A percentile compares a stretch with the other conserved stretches of the same genome.
These are phyloP conservation scores for Onychomys torridus DNA, from an alignment of 2,797 vertebrate genomes.

Conservation along the genomic window DNA sequence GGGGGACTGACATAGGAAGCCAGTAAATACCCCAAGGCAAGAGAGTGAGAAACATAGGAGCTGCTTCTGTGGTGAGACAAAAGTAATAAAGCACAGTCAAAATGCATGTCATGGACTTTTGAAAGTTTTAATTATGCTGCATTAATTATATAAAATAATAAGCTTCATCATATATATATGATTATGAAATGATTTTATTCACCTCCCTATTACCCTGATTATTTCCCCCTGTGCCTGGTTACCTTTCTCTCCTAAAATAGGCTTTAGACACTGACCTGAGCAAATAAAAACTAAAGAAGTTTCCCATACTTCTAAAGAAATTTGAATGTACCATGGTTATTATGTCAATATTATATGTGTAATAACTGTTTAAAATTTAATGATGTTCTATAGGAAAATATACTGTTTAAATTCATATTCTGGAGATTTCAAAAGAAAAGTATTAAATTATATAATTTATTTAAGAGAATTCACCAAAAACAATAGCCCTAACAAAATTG, in stretches of 20 bases:
- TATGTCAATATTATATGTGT: neutral
- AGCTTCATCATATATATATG: neutral
- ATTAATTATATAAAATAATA: neutral
- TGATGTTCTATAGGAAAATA: neutral
- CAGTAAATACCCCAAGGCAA: neutral
- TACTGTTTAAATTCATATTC: neutral
- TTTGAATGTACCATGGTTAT: neutral
- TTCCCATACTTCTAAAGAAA: neutral
- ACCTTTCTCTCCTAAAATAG: neutral
- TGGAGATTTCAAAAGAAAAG: neutral
- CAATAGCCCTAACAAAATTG: neutral
- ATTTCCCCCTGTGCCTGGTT: neutral
- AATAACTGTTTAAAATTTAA: constrained; percentile 4
- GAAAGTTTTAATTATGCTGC: neutral
- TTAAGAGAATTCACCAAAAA: constrained; percentile 15
- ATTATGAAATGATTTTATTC: neutral
- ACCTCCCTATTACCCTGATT: too few relatives aligned
- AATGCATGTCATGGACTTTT: neutral
- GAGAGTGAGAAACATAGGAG: neutral
- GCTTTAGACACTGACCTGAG: neutral
- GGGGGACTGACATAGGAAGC: neutral
- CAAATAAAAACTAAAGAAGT: neutral
- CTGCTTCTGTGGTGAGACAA: neutral
- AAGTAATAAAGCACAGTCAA: neutral
- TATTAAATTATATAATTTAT: neutral